Conservation (phyloP, 2,888 invertebrate species). For the Baccha elongata region DNA sequence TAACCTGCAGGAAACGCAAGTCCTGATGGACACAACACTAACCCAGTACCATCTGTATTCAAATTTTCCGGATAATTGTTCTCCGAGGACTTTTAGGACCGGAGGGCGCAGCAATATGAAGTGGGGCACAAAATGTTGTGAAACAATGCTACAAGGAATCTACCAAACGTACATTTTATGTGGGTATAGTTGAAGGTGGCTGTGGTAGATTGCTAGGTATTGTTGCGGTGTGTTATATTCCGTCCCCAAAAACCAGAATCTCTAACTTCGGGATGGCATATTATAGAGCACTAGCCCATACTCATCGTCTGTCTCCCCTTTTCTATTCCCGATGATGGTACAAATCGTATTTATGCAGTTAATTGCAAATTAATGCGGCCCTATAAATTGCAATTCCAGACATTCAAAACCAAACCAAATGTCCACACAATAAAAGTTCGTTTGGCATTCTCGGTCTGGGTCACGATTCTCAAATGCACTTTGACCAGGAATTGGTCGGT, state of each 20-base stretch:
- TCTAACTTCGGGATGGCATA: constrained; percentile 38
- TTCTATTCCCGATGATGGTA: constrained; percentile 17
- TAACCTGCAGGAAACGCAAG: background rate
- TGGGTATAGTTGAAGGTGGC: constrained; percentile 13
- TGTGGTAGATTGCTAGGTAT: constrained; percentile 37
- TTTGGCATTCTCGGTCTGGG: constrained; percentile 38
- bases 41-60: constrained; percentile 48
- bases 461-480: constrained; percentile 39
- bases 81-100: constrained; percentile 32
- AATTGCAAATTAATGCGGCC: constrained; percentile 71
- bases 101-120: background rate
- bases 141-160: constrained; percentile 35
- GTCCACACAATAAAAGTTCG: constrained; percentile 61
- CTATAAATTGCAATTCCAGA: constrained; percentile 65
- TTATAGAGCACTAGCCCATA: constrained; percentile 9
- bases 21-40: constrained; percentile 38
- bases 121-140: constrained; percentile 22
- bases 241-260: constrained; percentile 38
- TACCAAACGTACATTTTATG: background rate
- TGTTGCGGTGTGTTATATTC: constrained; percentile 26
- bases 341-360: constrained; percentile 70
- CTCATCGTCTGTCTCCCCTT: constrained; percentile 9
- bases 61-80: constrained; percentile 57
- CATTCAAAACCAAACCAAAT: constrained; percentile 52
- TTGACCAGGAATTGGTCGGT: background rate